Evolutionary conservation across 2,797 vertebrate species (phyloP).

Genomic region (Molossus alvarezi): DNA sequence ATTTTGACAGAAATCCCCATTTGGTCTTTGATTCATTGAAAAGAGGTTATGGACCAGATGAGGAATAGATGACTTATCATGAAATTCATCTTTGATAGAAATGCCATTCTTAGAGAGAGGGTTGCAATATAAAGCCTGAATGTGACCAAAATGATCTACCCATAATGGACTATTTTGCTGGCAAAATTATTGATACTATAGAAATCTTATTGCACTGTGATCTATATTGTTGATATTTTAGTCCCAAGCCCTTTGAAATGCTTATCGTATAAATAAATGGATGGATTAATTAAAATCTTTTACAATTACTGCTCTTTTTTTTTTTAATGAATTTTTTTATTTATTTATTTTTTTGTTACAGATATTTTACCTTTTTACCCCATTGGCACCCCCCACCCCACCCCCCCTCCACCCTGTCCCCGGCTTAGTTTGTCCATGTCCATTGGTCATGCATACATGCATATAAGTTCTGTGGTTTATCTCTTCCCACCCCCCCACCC

Average conservation of each 20-base stretch:
- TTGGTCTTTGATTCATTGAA: conserved; percentile 1
- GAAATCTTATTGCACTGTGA: neutral
- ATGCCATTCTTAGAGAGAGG: neutral
- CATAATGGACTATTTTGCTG: neutral
- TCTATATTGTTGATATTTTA: neutral
- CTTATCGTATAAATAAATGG: neutral
- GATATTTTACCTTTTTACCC: too few relatives aligned
- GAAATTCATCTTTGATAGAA: neutral
- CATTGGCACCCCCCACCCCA: too few relatives aligned
- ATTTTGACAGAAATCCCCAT: neutral
- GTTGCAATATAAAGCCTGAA: neutral
- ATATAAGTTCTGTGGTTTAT: too few relatives aligned
- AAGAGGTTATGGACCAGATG: neutral
- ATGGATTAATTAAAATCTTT: neutral
- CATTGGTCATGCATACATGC: too few relatives aligned
- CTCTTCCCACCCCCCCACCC: too few relatives aligned
- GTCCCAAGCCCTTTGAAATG: neutral
- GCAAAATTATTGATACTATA: neutral
- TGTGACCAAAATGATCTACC: neutral
- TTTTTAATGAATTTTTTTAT: too few relatives aligned
- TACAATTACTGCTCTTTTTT: neutral
- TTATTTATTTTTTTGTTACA: too few relatives aligned
- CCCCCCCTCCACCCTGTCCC: too few relatives aligned
- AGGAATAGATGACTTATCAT: neutral
- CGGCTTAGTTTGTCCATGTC: too few relatives aligned